A percentile compares a stretch with the other conserved stretches of the same genome.
phyloP scores from a whole-genome alignment of 2,797 vertebrate genomes.

The Pseudopleuronectes americanus region DNA sequence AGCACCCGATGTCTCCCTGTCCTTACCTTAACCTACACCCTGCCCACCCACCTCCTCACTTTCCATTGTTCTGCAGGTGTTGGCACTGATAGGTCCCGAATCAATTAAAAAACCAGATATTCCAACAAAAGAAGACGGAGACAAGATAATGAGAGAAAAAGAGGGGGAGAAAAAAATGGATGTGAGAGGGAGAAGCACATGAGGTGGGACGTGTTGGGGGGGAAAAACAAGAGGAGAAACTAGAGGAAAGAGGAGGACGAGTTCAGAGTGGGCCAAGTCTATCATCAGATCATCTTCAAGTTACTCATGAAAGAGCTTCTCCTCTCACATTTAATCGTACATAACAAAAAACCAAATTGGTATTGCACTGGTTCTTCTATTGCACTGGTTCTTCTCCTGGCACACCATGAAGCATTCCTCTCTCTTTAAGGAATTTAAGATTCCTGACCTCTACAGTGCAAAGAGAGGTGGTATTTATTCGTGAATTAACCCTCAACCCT shows the following conservation, averaged over 20 bases:
- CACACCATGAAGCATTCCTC: background rate
- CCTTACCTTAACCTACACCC: slow-evolving; percentile 34
- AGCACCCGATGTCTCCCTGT: slow-evolving; percentile 35
- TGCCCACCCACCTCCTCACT: slow-evolving; percentile 10
- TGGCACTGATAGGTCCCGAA: slow-evolving; percentile 13
- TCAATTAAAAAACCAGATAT: slow-evolving; percentile 51
- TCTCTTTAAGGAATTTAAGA: slow-evolving; percentile 5
- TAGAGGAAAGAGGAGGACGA: slow-evolving; percentile 22
- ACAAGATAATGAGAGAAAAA: background rate
- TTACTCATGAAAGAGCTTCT: background rate
- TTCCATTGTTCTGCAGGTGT: slow-evolving; percentile 27
- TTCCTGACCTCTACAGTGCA: no score
- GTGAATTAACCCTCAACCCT: background rate
- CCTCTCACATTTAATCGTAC: no score
- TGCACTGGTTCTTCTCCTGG: background rate
- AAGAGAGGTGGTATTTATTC: background rate
- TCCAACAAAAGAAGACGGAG: background rate
- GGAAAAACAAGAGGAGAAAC: background rate
- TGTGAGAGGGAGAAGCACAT: background rate
- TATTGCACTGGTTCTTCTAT: background rate
- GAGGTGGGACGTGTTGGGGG: slow-evolving; percentile 24
- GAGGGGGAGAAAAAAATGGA: background rate
- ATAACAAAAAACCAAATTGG: background rate
- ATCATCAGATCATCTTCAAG: background rate
- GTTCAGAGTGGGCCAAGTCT: background rate